phyloP scores from a whole-genome alignment of 2,797 vertebrate genomes.

The Gephyroberyx darwinii region DNA sequence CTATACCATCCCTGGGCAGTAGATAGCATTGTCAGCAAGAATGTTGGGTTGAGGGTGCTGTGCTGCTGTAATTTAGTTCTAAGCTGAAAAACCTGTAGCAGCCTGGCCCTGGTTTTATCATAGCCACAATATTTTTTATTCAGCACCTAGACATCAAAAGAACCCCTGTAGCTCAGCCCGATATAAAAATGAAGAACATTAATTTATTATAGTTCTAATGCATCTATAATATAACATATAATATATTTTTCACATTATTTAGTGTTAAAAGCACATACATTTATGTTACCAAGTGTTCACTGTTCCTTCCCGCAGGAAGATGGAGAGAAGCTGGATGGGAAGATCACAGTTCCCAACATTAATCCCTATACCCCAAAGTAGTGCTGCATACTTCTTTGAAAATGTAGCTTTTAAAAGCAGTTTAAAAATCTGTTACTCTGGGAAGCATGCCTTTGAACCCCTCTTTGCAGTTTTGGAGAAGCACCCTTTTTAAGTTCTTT shows the following conservation, averaged over 20 bases:
- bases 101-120: too few relatives aligned
- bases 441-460: conserved; percentile 22
- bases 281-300: neutral
- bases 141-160: too few relatives aligned
- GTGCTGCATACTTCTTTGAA: neutral
- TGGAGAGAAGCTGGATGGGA: conserved; percentile 2
- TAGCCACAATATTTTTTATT: too few relatives aligned
- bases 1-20: too few relatives aligned
- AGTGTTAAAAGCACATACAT: neutral
- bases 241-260: neutral
- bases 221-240: conserved; percentile 30
- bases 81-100: too few relatives aligned
- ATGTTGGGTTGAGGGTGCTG: too few relatives aligned
- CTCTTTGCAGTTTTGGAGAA: conserved; percentile 42
- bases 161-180: neutral
- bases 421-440: conserved; percentile 23
- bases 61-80: too few relatives aligned
- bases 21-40: too few relatives aligned
- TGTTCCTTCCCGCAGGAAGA: neutral
- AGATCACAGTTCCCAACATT: conserved; percentile 16
- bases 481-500: conserved; percentile 39
- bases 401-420: conserved; percentile 18
- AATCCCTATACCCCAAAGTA: neutral
- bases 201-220: conserved; percentile 20
- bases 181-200: conserved; percentile 14